Percentiles rank a stretch among this genome's conserved stretches.
phyloP scores from a whole-genome alignment of 2,113 vertebrate genomes.

The Morone chrysops region DNA sequence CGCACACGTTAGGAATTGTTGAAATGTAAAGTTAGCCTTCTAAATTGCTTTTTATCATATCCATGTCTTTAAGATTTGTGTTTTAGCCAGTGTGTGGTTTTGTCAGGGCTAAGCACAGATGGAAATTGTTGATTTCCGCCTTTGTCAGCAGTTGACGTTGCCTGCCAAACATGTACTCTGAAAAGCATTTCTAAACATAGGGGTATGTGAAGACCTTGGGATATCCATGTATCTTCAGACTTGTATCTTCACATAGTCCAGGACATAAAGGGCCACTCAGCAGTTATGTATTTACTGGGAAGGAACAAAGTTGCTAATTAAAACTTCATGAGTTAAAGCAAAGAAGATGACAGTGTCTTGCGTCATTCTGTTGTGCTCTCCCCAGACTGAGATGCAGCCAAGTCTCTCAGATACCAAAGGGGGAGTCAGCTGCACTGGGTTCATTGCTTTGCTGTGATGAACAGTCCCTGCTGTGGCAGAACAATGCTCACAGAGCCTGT shows the following conservation, averaged over 20 bases:
- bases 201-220: background rate
- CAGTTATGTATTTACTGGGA: background rate
- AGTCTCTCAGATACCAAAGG: background rate
- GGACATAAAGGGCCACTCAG: slow-evolving; percentile 1
- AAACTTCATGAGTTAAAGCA: slow-evolving; percentile 10
- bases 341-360: background rate
- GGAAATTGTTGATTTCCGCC: slow-evolving; percentile 21
- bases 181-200: slow-evolving; percentile 47
- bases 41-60: background rate
- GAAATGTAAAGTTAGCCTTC: background rate
- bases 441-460: background rate
- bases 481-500: slow-evolving; percentile 27
- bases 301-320: slow-evolving; percentile 1
- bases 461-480: background rate
- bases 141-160: slow-evolving; percentile 8
- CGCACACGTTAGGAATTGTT: no score
- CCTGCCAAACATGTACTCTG: background rate
- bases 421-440: background rate
- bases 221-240: slow-evolving; percentile 12
- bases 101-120: slow-evolving; percentile 9
- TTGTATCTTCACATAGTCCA: background rate
- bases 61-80: background rate
- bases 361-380: slow-evolving; percentile 15
- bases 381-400: background rate
- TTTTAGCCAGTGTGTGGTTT: slow-evolving; percentile 1